Evolutionary conservation across 35 echinoderm and acorn worm genomes (phyloP).

Genomic region (Heliocidaris erythrogramma): DNA sequence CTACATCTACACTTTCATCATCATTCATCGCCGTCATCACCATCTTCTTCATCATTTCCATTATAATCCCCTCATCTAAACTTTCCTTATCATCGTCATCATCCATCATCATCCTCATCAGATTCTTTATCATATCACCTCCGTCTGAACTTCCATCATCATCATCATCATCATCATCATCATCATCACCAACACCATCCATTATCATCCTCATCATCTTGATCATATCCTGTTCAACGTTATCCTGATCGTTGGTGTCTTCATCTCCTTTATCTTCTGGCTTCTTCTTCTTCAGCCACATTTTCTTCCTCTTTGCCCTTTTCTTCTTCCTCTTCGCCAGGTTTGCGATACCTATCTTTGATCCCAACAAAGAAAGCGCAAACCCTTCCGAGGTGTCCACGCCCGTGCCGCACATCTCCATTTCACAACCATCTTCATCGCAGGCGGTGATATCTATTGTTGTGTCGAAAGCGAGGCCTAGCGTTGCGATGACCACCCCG

Average conservation of each 20-base stretch:
- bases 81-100: no score
- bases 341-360: background rate
- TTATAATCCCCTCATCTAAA: no score
- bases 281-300: constrained; percentile 12
- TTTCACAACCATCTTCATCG: background rate
- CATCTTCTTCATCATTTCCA: no score
- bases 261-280: background rate
- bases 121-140: no score
- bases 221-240: background rate
- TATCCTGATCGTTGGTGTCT: background rate
- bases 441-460: no score
- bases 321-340: constrained; percentile 22
- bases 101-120: no score
- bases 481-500: background rate
- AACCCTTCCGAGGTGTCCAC: background rate
- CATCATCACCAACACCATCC: background rate
- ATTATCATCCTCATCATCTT: background rate
- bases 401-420: background rate
- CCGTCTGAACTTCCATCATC: no score
- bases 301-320: background rate
- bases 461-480: background rate
- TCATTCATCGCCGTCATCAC: no score
- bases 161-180: no score
- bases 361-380: background rate
- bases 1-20: no score